A percentile compares a stretch with the other conserved stretches of the same genome.
These are phyloP conservation scores for Heliocidaris tuberculata DNA, from an alignment of 35 echinoderm and acorn worm species.

Conservation along the genomic window DNA sequence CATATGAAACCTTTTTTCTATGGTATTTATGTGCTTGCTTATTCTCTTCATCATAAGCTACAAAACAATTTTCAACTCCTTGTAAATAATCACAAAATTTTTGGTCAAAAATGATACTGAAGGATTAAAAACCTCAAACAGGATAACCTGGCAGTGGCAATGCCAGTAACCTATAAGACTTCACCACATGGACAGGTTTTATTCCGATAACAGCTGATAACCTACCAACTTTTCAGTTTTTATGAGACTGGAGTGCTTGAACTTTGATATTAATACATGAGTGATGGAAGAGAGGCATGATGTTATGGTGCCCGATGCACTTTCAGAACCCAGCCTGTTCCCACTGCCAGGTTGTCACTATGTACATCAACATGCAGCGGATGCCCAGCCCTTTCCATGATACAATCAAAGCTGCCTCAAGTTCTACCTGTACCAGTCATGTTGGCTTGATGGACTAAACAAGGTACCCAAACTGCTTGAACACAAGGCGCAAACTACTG, in stretches of 20 bases:
- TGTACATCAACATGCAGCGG: background rate
- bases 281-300: background rate
- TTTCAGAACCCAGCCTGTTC: background rate
- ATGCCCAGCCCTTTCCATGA: background rate
- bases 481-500: background rate
- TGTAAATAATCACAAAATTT: background rate
- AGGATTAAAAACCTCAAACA: background rate
- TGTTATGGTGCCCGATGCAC: background rate
- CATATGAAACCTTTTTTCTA: too few relatives aligned
- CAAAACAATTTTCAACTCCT: background rate
- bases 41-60: too few relatives aligned
- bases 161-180: background rate
- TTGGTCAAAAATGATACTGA: background rate
- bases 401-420: background rate
- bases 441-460: background rate
- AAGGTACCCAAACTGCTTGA: background rate
- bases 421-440: background rate
- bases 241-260: constrained; percentile 3
- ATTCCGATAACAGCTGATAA: background rate
- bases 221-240: constrained; percentile 10
- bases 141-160: background rate
- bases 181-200: background rate
- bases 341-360: background rate
- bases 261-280: constrained; percentile 6
- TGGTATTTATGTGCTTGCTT: too few relatives aligned